These are phyloP conservation scores for Sympetrum striolatum DNA, from an alignment of 2,888 invertebrate species.

Conservation along the genomic window DNA sequence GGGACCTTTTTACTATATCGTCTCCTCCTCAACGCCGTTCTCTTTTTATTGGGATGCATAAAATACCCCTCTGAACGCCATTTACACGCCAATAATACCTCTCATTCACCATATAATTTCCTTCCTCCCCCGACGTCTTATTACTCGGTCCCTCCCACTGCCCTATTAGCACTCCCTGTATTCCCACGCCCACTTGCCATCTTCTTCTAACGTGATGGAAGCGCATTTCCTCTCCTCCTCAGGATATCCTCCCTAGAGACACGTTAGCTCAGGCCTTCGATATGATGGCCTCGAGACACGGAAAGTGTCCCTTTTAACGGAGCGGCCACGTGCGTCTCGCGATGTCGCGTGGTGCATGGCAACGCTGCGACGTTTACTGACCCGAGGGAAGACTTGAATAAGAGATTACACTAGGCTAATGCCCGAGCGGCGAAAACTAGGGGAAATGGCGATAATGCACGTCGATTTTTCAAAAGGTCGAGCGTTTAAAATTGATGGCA, in stretches of 20 bases:
- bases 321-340: background rate
- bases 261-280: background rate
- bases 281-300: background rate
- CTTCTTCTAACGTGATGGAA: background rate
- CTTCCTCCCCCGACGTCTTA: background rate
- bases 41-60: constrained; percentile 15
- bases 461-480: no score
- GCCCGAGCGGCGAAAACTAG: no score
- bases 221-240: background rate
- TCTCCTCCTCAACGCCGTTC: background rate
- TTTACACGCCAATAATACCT: constrained; percentile 34
- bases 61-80: constrained; percentile 10
- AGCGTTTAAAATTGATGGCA: no score
- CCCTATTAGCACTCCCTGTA: background rate
- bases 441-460: no score
- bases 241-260: background rate
- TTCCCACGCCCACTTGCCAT: background rate
- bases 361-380: no score
- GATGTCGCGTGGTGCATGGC: no score
- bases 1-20: background rate
- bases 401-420: no score
- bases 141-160: background rate
- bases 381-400: no score
- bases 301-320: background rate
- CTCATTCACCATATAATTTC: constrained; percentile 1